These are phyloP conservation scores for Myiotriccus ornatus DNA, from an alignment of 2,797 vertebrate genomes.

Conservation along the genomic window DNA sequence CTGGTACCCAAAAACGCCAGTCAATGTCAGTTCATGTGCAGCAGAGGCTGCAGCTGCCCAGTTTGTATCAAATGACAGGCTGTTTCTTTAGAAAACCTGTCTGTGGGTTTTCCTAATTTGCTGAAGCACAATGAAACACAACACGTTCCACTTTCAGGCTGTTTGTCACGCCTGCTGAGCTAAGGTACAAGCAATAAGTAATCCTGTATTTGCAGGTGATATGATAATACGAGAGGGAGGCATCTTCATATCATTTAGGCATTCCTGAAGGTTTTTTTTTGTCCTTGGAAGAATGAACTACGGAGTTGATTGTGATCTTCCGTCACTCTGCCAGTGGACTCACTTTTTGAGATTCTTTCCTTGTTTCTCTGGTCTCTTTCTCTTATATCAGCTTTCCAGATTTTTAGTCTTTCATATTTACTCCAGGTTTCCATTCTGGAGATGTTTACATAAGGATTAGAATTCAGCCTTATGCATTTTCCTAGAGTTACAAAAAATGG, in stretches of 20 bases:
- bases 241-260: background rate
- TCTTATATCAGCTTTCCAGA: background rate
- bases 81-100: conserved; percentile 1
- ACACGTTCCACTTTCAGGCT: background rate
- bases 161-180: background rate
- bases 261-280: background rate
- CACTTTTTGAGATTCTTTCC: background rate
- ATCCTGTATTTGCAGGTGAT: background rate
- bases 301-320: background rate
- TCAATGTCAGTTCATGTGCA: background rate
- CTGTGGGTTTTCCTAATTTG: background rate
- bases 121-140: background rate
- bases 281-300: background rate
- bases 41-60: background rate
- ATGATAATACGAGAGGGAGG: background rate
- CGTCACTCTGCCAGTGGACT: background rate
- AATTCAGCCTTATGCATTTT: background rate
- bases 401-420: background rate
- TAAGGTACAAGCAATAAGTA: background rate
- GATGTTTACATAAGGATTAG: background rate
- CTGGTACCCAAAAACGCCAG: background rate
- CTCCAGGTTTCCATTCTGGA: background rate
- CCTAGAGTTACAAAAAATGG: background rate
- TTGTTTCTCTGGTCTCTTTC: background rate
- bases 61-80: background rate